Evolutionary conservation across 23 tunicate genomes (phyloP).

Genomic region (Diplosoma virens): DNA sequence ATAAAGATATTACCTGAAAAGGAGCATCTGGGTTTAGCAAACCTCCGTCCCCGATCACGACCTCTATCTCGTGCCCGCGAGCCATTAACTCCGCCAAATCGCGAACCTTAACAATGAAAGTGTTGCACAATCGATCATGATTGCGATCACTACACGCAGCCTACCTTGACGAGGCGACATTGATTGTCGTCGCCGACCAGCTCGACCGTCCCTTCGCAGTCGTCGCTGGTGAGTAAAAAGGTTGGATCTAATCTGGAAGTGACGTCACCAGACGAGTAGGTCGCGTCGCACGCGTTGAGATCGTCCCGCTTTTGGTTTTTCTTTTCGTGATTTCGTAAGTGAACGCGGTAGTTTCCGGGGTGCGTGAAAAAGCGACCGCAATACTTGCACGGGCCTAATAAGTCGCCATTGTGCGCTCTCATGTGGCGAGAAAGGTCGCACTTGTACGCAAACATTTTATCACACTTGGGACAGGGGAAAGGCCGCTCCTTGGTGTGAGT

Average conservation of each 20-base stretch:
- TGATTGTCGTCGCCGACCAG: too few relatives aligned
- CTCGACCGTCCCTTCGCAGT: too few relatives aligned
- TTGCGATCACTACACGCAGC: too few relatives aligned
- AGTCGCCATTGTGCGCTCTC: slow-evolving; percentile 55
- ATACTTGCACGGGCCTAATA: slow-evolving; percentile 61
- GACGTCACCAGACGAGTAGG: too few relatives aligned
- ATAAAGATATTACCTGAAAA: too few relatives aligned
- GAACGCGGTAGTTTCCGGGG: slow-evolving; percentile 53
- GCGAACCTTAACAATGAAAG: slow-evolving; percentile 8
- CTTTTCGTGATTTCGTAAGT: slow-evolving; percentile 39
- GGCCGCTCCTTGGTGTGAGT: slow-evolving; percentile 79
- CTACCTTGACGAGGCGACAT: too few relatives aligned
- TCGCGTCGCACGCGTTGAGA: too few relatives aligned
- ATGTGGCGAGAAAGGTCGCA: slow-evolving; percentile 69
- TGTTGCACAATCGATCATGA: too few relatives aligned
- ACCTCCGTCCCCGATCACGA: slow-evolving; percentile 26
- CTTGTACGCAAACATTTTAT: slow-evolving; percentile 36
- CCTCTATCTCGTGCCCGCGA: slow-evolving; percentile 35
- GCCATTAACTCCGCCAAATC: slow-evolving; percentile 34
- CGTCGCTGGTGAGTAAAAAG: too few relatives aligned
- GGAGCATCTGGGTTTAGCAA: too few relatives aligned
- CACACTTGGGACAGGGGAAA: slow-evolving; percentile 49
- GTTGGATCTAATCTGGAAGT: too few relatives aligned
- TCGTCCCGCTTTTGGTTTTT: too few relatives aligned
- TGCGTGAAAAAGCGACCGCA: slow-evolving; percentile 67